Evolutionary conservation across 1,140 invertebrate species (phyloP), one percentile per base, ranked within the genome.

Genomic region (Drosophila bifasciata): DNA sequence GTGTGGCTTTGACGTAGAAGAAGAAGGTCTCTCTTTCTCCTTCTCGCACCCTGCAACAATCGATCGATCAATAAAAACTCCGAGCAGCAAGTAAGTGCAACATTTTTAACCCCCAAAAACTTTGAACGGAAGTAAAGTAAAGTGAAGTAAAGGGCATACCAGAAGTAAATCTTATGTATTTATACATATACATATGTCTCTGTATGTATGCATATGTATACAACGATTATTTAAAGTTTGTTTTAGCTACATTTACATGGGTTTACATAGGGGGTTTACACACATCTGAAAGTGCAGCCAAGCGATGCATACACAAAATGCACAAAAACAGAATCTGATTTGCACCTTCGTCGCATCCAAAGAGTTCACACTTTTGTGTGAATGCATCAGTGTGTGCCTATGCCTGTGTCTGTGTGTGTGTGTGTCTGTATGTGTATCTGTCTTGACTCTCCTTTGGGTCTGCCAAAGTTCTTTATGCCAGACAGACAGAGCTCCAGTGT

Each of bases 301-400:
- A 77, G 81, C 81, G 74, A 74, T 60, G 53, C 73, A 84, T 56
- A 76, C 69, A 72, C 57, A 72, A 72, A 72, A 53, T 75, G 49
- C 50, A 45, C 28, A 64, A 28, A 59, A 58, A 78, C 56, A 84
- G 51, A 64, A 76, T 79, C 76, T 56, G 80, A 76, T 85, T 85
- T 84, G 67, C 76, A 84, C 76, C 79, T 79, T 72, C 48, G 70
- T 28, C 28, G 28, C 81, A 74, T 74, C 43, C 70, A 50, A 73
- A 86, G 72, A 86, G 80, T 86, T 84, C 81, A 84, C 81, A 86
- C 76, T 69, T 58, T 53, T 73, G 70, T 39, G 32, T 28, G 19
- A 19, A 19, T 19, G 1, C 19, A 19, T 1, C 19, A 1, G 25
- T 28, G 25, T 9, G 0, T 28, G 28, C 9, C 8, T n/a, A 32